These are phyloP conservation scores for Prionace glauca DNA, from an alignment of 2,797 vertebrate species.

Conservation along the genomic window DNA sequence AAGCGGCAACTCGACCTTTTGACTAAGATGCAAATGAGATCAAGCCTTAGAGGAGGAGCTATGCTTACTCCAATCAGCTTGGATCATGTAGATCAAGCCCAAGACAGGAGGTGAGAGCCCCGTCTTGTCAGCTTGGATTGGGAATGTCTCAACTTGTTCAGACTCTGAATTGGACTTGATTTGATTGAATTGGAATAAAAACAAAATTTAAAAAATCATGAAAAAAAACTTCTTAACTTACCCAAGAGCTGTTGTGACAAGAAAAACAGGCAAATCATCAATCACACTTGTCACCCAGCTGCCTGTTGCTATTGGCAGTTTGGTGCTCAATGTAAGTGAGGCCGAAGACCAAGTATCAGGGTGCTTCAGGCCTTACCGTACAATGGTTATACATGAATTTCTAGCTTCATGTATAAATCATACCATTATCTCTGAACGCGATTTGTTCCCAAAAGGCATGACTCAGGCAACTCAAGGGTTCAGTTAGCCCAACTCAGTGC, in stretches of 20 bases:
- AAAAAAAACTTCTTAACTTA: background rate
- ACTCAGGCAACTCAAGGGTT: background rate
- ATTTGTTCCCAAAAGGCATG: constrained; percentile 9
- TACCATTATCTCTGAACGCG: background rate
- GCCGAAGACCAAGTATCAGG: background rate
- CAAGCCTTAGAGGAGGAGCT: too few species aligned
- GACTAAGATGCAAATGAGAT: too few species aligned
- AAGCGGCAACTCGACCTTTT: too few species aligned
- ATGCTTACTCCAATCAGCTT: too few species aligned
- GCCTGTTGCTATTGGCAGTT: background rate
- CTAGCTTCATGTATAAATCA: background rate
- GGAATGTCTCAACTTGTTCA: too few species aligned
- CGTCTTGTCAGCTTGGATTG: too few species aligned
- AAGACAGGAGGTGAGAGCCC: too few species aligned
- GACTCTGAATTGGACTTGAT: too few species aligned
- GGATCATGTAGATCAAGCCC: too few species aligned
- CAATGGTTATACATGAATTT: background rate
- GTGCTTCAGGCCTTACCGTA: background rate
- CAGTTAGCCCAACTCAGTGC: background rate
- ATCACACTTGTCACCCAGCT: background rate
- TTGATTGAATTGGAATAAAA: too few species aligned
- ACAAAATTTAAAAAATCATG: too few species aligned
- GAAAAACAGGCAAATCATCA: background rate
- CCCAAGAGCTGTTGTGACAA: background rate
- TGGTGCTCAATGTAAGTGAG: background rate